A percentile compares a stretch with the other conserved stretches of the same genome.
These are phyloP conservation scores for Hyposoter dolosus DNA, from an alignment of 2,888 invertebrate genomes.

Conservation along the genomic window DNA sequence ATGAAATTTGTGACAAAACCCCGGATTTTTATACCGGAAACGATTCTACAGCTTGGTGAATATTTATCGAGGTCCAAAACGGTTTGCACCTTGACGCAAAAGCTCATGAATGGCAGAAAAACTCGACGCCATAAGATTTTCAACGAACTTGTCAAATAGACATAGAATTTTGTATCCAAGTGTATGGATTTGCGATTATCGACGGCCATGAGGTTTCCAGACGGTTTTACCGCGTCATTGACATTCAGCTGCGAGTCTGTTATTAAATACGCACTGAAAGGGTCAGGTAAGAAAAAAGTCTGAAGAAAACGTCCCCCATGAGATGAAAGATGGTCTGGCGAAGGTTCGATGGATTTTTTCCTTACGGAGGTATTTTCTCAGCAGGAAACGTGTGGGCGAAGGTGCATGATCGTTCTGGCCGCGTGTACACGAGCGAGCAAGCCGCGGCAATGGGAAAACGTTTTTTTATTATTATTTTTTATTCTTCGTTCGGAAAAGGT, in stretches of 20 bases:
- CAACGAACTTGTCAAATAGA: no score
- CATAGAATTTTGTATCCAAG: no score
- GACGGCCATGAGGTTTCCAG: no score
- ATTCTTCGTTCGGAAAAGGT: conserved; percentile 50
- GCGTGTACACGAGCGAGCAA: conserved; percentile 6
- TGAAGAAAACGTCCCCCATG: conserved; percentile 16
- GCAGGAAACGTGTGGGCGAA: neutral
- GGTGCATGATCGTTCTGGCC: neutral
- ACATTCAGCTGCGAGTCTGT: neutral
- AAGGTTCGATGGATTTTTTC: neutral
- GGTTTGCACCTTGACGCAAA: neutral
- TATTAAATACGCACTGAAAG: neutral
- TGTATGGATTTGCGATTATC: no score
- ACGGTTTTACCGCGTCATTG: no score
- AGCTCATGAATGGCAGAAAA: neutral
- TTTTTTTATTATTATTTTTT: conserved; percentile 17
- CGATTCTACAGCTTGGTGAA: neutral
- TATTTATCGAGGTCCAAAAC: neutral
- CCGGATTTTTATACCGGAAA: neutral
- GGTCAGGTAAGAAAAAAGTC: conserved; percentile 29
- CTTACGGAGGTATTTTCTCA: conserved; percentile 34
- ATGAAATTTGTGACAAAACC: neutral
- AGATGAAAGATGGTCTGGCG: conserved; percentile 2
- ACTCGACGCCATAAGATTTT: neutral
- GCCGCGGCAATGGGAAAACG: conserved; percentile 37